A percentile compares a stretch with the other conserved stretches of the same genome.
Evolutionary conservation across 2,113 vertebrate genomes (phyloP).

Genomic region (Hippoglossus stenolepis): DNA sequence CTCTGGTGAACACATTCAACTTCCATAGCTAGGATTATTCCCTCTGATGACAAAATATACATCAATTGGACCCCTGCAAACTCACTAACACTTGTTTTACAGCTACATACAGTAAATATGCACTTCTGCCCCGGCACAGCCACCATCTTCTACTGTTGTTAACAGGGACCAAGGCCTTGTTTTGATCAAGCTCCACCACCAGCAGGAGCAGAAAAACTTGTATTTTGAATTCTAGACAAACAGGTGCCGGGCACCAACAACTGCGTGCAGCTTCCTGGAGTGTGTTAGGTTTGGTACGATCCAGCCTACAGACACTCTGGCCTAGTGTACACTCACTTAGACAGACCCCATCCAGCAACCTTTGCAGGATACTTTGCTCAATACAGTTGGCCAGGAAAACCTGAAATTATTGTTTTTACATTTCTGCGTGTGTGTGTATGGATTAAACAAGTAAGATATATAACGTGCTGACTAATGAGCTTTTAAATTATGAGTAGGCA

Average conservation of each 20-base stretch:
- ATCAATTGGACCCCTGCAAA: neutral
- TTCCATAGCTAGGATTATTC: neutral
- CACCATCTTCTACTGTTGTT: neutral
- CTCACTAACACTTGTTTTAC: neutral
- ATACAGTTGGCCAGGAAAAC: neutral
- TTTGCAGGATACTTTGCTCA: neutral
- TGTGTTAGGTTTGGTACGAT: conserved; percentile 10
- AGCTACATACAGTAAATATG: neutral
- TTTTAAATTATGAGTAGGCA: neutral
- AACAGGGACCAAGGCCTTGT: neutral
- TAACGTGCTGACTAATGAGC: neutral
- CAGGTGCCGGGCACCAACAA: neutral
- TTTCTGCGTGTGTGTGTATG: neutral
- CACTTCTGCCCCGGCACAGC: neutral
- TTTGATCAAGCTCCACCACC: neutral
- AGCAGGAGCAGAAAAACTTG: conserved; percentile 20
- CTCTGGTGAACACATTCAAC: neutral
- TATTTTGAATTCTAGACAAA: conserved; percentile 1
- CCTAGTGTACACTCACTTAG: too few relatives aligned
- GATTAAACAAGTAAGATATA: conserved; percentile 1
- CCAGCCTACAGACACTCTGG: neutral
- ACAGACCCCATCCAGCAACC: conserved; percentile 3
- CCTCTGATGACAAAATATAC: neutral
- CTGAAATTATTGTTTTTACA: neutral
- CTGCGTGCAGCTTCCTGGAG: neutral